Percentiles rank a stretch among this genome's conserved stretches.
phyloP scores from a whole-genome alignment of 2,797 vertebrate species.

The Podargus strigoides region DNA sequence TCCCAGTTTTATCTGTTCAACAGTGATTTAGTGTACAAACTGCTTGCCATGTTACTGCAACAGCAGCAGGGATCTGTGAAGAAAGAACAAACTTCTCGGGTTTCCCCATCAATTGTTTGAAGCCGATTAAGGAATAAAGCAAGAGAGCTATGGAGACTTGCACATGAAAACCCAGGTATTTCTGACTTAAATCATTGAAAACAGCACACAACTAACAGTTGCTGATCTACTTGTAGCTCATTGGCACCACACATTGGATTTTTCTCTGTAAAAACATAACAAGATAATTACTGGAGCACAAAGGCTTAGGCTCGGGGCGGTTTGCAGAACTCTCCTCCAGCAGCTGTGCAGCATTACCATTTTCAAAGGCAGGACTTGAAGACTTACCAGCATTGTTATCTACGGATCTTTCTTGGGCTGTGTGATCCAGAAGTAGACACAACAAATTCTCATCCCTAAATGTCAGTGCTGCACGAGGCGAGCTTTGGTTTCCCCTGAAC shows the following conservation, averaged over 20 bases:
- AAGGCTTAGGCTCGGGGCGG: background rate
- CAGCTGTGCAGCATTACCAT: background rate
- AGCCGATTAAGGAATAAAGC: background rate
- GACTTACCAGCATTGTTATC: background rate
- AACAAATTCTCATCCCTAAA: constrained; percentile 40
- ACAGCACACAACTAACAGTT: background rate
- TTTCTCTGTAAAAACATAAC: background rate
- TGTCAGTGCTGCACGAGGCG: background rate
- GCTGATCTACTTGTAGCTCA: background rate
- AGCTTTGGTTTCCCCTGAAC: background rate
- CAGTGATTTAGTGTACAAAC: background rate
- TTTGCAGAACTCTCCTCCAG: background rate
- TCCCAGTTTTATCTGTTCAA: background rate
- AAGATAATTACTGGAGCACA: background rate
- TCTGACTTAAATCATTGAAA: background rate
- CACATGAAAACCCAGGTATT: background rate
- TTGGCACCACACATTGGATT: background rate
- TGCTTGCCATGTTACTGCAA: background rate
- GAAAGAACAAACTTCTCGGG: background rate
- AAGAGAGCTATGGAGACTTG: background rate
- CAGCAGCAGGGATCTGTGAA: background rate
- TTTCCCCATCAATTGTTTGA: background rate
- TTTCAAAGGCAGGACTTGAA: background rate
- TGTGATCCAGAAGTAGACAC: background rate
- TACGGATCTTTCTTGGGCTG: background rate